Conservation (phyloP, 2,797 vertebrate species). For the Chromis chromis region DNA sequence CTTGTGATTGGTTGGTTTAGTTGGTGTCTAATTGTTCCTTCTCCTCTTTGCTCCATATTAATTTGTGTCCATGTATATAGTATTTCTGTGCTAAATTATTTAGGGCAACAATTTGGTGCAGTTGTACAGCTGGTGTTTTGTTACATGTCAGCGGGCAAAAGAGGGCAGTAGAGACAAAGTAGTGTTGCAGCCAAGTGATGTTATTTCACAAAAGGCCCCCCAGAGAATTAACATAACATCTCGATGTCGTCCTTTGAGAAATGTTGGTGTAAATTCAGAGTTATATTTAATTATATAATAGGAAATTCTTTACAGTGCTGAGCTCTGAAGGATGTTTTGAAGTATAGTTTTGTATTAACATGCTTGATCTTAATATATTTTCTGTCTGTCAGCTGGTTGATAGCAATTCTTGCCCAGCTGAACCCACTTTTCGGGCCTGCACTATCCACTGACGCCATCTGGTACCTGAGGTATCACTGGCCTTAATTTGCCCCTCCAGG, state of each 20-base stretch:
- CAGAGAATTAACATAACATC: not conserved
- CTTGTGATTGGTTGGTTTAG: not conserved
- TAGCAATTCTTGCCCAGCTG: slow-evolving; percentile 96
- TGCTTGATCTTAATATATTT: slow-evolving; percentile 20
- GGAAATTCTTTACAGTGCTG: not conserved
- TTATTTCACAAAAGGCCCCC: not conserved
- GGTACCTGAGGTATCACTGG: slow-evolving; percentile 92
- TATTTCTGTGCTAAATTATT: slow-evolving; percentile 57
- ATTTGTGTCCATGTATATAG: not conserved
- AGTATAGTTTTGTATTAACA: not conserved
- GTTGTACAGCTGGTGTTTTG: slow-evolving; percentile 25
- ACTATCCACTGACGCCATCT: slow-evolving; percentile 90
- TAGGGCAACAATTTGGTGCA: not conserved
- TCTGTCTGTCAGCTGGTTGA: slow-evolving; percentile 92
- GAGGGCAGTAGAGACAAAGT: slow-evolving; percentile 59
- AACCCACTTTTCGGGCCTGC: slow-evolving; percentile 96
- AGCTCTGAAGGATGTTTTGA: not conserved
- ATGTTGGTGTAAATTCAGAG: not conserved
- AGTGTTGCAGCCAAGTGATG: slow-evolving; percentile 8
- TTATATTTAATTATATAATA: not conserved
- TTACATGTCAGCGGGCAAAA: slow-evolving; percentile 55
- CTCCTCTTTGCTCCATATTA: not conserved
- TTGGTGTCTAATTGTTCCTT: not conserved
- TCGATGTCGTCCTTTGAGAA: not conserved
- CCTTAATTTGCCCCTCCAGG: slow-evolving; percentile 73